Percentiles rank a stretch among this genome's conserved stretches.
Evolutionary conservation across 1,140 invertebrate species (phyloP).

Genomic region (Zaprionus camerounensis): DNA sequence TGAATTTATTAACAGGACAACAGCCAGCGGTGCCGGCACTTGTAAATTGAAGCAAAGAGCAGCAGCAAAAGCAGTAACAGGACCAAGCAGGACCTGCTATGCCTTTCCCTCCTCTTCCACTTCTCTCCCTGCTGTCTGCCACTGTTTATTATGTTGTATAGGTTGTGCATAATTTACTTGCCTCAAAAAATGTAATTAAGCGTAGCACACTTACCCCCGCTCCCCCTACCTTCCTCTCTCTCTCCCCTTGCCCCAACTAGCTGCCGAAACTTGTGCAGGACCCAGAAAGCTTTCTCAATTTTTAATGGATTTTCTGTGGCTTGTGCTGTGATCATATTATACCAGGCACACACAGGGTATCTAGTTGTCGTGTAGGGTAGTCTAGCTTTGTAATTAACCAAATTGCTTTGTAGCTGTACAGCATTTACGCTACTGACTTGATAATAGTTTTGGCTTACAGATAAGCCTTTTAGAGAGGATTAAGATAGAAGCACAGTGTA

Average conservation of each 20-base stretch:
- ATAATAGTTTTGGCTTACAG: neutral
- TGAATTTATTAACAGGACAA: conserved; percentile 73
- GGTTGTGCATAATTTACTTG: conserved; percentile 77
- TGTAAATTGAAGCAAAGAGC: conserved; percentile 48
- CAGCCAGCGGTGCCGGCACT: conserved; percentile 46
- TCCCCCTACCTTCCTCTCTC: neutral
- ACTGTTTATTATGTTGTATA: conserved; percentile 71
- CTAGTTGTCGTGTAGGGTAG: conserved; percentile 42
- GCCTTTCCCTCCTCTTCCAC: neutral
- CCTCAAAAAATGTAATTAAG: conserved; percentile 79
- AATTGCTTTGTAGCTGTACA: conserved; percentile 62
- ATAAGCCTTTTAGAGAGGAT: neutral
- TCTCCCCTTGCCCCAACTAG: neutral
- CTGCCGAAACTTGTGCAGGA: conserved; percentile 32
- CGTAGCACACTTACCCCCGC: conserved; percentile 51
- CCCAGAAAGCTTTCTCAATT: conserved; percentile 56
- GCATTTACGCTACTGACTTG: conserved; percentile 25
- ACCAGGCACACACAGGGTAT: neutral
- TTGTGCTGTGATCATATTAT: neutral
- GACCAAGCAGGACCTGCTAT: conserved; percentile 20
- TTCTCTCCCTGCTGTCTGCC: conserved; percentile 7
- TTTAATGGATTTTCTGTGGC: conserved; percentile 56
- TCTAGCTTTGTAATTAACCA: conserved; percentile 62
- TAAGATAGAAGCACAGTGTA: neutral
- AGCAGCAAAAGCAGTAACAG: neutral